A percentile compares a stretch with the other conserved stretches of the same genome.
phyloP scores from a whole-genome alignment of 2,888 invertebrate species.

The Drosophila melanosoma region DNA sequence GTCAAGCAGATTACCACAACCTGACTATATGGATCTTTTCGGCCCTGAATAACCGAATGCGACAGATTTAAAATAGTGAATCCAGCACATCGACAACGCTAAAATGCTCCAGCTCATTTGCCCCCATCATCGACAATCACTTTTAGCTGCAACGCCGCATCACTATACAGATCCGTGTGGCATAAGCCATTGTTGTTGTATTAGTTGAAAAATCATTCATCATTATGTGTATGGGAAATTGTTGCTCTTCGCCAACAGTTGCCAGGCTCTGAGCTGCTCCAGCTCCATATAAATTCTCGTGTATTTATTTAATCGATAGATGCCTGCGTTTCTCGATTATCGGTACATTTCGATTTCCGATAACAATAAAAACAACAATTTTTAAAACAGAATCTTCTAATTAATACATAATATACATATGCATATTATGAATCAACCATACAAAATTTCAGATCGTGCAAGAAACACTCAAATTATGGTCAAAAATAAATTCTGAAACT shows the following conservation, averaged over 20 bases:
- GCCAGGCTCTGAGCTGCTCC: no score
- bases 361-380: no score
- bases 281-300: no score
- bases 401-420: no score
- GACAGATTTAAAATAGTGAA: slow-evolving; percentile 85
- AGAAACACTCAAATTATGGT: no score
- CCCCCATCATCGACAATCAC: slow-evolving; percentile 70
- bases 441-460: no score
- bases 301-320: slow-evolving; percentile 84
- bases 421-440: no score
- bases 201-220: slow-evolving; percentile 87
- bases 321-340: no score
- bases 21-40: slow-evolving; percentile 87
- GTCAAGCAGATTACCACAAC: slow-evolving; percentile 87
- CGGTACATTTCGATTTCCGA: no score
- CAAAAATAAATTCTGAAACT: no score
- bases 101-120: slow-evolving; percentile 61
- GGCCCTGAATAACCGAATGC: slow-evolving; percentile 87
- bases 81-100: slow-evolving; percentile 78
- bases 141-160: slow-evolving; percentile 82
- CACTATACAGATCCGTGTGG: slow-evolving; percentile 86
- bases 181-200: slow-evolving; percentile 84
- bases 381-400: no score
- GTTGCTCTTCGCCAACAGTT: no score
- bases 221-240: slow-evolving; percentile 84